A percentile compares a stretch with the other conserved stretches of the same genome.
These are phyloP conservation scores for Halocynthia roretzi DNA, from an alignment of 23 tunicate species.

Conservation along the genomic window DNA sequence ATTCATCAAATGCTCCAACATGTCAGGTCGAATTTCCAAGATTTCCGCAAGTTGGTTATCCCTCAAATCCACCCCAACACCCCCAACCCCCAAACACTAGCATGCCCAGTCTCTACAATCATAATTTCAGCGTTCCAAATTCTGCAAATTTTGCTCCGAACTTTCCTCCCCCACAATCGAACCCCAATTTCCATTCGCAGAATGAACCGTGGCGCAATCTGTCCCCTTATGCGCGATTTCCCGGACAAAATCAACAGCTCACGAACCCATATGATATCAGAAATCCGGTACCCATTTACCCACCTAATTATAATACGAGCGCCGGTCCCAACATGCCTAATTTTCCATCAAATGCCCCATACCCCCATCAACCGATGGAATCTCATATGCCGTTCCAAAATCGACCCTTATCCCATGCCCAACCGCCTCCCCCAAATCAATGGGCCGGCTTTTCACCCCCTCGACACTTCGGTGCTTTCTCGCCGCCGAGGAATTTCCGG, in stretches of 20 bases:
- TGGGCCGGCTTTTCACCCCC: conserved; percentile 12
- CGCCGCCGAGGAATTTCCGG: not conserved
- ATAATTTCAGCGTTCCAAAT: too few relatives aligned
- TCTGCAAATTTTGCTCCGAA: too few relatives aligned
- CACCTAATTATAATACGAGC: too few relatives aligned
- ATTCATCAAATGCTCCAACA: conserved; percentile 1
- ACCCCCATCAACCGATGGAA: not conserved
- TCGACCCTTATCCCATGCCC: not conserved
- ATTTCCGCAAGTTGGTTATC: conserved; percentile 4
- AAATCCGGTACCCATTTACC: too few relatives aligned
- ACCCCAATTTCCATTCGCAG: too few relatives aligned
- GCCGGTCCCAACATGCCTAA: too few relatives aligned
- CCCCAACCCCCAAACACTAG: not conserved
- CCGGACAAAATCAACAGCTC: too few relatives aligned
- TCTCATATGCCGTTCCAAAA: conserved; percentile 2
- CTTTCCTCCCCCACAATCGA: too few relatives aligned
- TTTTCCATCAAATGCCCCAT: not conserved
- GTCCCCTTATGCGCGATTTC: too few relatives aligned
- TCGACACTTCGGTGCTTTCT: conserved; percentile 4
- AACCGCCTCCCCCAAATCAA: not conserved
- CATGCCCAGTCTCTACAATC: too few relatives aligned
- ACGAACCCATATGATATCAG: too few relatives aligned
- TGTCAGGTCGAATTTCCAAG: conserved; percentile 4
- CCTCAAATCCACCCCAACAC: not conserved
- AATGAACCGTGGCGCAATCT: too few relatives aligned